These are phyloP conservation scores for Sinodicranocentrus sp. DNA, from an alignment of 2,888 invertebrate genomes.

Conservation along the genomic window DNA sequence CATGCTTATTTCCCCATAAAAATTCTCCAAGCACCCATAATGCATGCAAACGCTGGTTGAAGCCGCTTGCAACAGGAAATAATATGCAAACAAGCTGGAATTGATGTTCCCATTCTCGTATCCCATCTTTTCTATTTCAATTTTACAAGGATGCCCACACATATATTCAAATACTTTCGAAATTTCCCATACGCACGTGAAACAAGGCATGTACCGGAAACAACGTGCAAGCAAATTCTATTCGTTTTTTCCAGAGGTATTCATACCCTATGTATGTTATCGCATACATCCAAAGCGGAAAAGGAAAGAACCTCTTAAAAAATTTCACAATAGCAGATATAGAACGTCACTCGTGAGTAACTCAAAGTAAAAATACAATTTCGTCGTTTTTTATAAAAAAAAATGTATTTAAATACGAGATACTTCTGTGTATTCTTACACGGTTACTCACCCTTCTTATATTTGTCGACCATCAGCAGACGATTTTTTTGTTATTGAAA, in stretches of 20 bases:
- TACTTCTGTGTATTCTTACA: too few species aligned
- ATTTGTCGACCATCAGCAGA: neutral
- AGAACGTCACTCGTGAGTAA: too few species aligned
- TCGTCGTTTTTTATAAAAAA: too few species aligned
- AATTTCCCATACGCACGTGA: neutral
- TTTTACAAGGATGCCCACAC: neutral
- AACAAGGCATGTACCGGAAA: neutral
- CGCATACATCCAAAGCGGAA: neutral
- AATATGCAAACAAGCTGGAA: slow-evolving; percentile 42
- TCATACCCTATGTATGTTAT: neutral
- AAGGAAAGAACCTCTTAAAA: slow-evolving; percentile 7
- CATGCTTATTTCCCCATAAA: slow-evolving; percentile 64
- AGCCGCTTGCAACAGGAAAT: slow-evolving; percentile 48
- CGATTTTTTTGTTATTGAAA: slow-evolving; percentile 52
- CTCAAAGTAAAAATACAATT: too few species aligned
- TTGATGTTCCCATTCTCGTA: neutral
- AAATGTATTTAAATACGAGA: too few species aligned
- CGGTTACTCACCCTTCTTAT: too few species aligned
- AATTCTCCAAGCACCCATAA: slow-evolving; percentile 33
- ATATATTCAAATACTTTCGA: neutral
- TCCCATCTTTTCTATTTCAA: neutral
- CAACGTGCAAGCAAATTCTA: neutral
- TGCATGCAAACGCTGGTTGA: slow-evolving; percentile 13
- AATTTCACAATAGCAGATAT: neutral
- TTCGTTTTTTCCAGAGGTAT: neutral